These are phyloP conservation scores for Corythucha ciliata DNA, from an alignment of 2,888 invertebrate species.

Conservation along the genomic window DNA sequence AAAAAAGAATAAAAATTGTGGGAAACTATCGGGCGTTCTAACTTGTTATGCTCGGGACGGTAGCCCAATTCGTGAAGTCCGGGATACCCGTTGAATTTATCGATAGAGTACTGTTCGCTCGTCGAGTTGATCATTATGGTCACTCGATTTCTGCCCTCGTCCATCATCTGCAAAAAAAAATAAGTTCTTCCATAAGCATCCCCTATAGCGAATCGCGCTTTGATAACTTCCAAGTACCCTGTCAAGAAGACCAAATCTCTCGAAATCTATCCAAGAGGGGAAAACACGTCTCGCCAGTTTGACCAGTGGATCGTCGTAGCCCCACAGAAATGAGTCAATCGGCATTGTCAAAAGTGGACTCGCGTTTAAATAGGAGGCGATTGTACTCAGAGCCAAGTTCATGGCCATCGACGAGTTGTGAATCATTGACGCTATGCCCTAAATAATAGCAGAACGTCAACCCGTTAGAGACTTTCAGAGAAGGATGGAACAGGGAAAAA, in stretches of 20 bases:
- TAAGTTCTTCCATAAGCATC: not conserved
- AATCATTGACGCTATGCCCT: conserved; percentile 52
- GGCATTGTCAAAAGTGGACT: conserved; percentile 54
- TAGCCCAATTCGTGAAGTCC: conserved; percentile 63
- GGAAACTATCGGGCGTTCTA: too few relatives aligned
- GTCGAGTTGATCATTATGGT: conserved; percentile 43
- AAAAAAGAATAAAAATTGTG: conserved; percentile 2
- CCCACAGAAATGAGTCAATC: conserved; percentile 68
- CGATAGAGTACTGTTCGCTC: conserved; percentile 47
- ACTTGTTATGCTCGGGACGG: conserved; percentile 30
- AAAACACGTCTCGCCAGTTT: conserved; percentile 57
- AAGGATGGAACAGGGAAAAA: not conserved
- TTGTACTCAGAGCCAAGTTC: conserved; percentile 51
- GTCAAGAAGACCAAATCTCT: conserved; percentile 70
- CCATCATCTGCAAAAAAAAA: conserved; percentile 48
- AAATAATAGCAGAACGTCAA: conserved; percentile 23
- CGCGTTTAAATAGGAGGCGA: conserved; percentile 49
- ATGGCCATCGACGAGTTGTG: conserved; percentile 48
- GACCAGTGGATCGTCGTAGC: conserved; percentile 67
- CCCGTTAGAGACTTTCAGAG: not conserved
- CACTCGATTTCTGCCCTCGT: conserved; percentile 52
- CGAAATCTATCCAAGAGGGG: conserved; percentile 71
- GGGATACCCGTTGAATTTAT: conserved; percentile 53
- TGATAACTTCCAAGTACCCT: conserved; percentile 48
- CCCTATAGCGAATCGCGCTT: not conserved